Evolutionary conservation across 2,113 vertebrate genomes (phyloP).

Genomic region (Albula goreensis): DNA sequence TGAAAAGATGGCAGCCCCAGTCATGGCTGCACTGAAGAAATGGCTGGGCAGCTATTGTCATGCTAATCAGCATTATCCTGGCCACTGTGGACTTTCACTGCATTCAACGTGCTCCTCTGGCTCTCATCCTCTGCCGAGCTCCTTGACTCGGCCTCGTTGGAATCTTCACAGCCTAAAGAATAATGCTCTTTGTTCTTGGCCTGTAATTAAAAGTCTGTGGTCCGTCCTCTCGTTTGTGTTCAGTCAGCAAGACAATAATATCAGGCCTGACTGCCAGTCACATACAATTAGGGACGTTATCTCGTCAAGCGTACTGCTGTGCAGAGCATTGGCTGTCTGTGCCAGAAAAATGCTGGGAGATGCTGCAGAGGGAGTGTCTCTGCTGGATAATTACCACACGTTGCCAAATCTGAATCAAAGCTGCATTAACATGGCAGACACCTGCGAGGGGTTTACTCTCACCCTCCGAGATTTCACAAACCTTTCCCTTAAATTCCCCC

Average conservation of each 20-base stretch:
- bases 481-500: neutral
- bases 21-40: conserved; percentile 13
- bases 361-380: neutral
- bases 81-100: conserved; percentile 35
- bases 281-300: conserved; percentile 60
- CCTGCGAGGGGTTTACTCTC: neutral
- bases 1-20: neutral
- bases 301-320: conserved; percentile 57
- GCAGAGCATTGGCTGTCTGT: conserved; percentile 17
- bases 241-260: neutral
- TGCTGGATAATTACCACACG: neutral
- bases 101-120: conserved; percentile 4
- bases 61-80: conserved; percentile 38
- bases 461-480: neutral
- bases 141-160: conserved; percentile 17
- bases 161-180: conserved; percentile 16
- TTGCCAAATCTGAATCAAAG: neutral
- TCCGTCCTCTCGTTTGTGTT: neutral
- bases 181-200: conserved; percentile 18
- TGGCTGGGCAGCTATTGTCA: conserved; percentile 34
- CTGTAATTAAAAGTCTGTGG: conserved; percentile 1
- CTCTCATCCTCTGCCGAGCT: neutral
- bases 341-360: neutral
- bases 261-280: conserved; percentile 47
- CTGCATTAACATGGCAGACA: neutral